These are phyloP conservation scores for Drosophila ironensis DNA, from an alignment of 1,140 invertebrate species.

Conservation along the genomic window DNA sequence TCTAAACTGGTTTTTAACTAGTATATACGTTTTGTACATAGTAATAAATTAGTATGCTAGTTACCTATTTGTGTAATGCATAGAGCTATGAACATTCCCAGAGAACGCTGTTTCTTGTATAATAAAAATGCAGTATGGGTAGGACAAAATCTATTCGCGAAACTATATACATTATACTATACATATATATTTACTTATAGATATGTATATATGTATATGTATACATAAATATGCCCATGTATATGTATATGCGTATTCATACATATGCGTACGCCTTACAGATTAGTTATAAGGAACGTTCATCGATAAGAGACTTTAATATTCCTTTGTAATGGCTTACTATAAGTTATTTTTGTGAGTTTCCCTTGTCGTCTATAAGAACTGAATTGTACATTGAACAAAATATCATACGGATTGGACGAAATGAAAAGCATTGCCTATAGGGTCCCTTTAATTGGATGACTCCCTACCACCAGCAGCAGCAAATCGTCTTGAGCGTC, in stretches of 20 bases:
- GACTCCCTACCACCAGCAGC: not conserved
- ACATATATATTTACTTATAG: slow-evolving; percentile 31
- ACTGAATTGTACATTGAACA: not conserved
- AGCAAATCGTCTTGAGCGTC: too few species aligned
- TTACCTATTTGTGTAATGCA: slow-evolving; percentile 60
- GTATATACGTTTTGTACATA: slow-evolving; percentile 48
- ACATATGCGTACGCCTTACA: slow-evolving; percentile 12
- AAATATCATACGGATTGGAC: slow-evolving; percentile 2
- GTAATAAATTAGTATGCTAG: slow-evolving; percentile 64
- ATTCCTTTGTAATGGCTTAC: slow-evolving; percentile 65
- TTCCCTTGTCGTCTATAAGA: slow-evolving; percentile 13
- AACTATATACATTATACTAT: slow-evolving; percentile 17
- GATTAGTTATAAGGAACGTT: slow-evolving; percentile 77
- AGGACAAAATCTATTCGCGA: slow-evolving; percentile 50
- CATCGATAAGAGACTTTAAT: slow-evolving; percentile 79
- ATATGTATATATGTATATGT: not conserved
- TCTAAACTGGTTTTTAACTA: slow-evolving; percentile 66
- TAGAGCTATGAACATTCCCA: slow-evolving; percentile 69
- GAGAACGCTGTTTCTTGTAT: slow-evolving; percentile 56
- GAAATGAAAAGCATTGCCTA: slow-evolving; percentile 18
- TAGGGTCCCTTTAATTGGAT: slow-evolving; percentile 10
- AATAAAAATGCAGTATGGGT: slow-evolving; percentile 69
- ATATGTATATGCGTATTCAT: not conserved
- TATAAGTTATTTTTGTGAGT: slow-evolving; percentile 59
- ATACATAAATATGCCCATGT: not conserved